Percentiles rank a stretch among this genome's conserved stretches.
phyloP scores from a whole-genome alignment of 2,113 vertebrate species.

The Scomber colias region DNA sequence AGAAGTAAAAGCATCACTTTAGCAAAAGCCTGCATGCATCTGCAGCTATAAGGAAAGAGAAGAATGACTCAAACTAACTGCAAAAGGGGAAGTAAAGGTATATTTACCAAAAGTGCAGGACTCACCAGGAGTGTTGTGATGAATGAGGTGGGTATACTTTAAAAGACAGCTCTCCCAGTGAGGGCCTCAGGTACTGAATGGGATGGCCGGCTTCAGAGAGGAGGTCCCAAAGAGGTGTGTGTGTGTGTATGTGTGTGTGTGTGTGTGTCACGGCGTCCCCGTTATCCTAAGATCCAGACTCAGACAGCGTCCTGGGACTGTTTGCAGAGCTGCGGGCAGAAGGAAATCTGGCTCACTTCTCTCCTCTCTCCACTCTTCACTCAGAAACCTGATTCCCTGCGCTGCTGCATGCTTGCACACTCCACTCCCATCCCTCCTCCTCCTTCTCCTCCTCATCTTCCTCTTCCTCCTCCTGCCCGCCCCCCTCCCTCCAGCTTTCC shows the following conservation, averaged over 20 bases:
- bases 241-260: background rate
- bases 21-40: conserved; percentile 25
- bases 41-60: conserved; percentile 2
- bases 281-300: conserved; percentile 20
- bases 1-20: conserved; percentile 44
- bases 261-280: background rate
- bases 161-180: conserved; percentile 1
- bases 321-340: conserved; percentile 33
- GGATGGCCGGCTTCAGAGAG: background rate
- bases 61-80: background rate
- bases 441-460: conserved; percentile 38
- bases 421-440: conserved; percentile 4
- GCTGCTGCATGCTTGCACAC: conserved; percentile 56
- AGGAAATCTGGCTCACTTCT: conserved; percentile 44
- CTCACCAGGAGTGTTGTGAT: background rate
- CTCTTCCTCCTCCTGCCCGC: background rate
- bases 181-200: background rate
- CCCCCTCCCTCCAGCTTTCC: conserved; percentile 39
- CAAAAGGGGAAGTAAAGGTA: conserved; percentile 3
- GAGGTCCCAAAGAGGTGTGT: background rate
- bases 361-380: conserved; percentile 40
- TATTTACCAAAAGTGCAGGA: conserved; percentile 64
- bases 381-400: conserved; percentile 69
- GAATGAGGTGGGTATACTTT: background rate
- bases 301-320: conserved; percentile 31